phyloP scores from a whole-genome alignment of 2,113 vertebrate species.

The Chlorodrepanis virens region DNA sequence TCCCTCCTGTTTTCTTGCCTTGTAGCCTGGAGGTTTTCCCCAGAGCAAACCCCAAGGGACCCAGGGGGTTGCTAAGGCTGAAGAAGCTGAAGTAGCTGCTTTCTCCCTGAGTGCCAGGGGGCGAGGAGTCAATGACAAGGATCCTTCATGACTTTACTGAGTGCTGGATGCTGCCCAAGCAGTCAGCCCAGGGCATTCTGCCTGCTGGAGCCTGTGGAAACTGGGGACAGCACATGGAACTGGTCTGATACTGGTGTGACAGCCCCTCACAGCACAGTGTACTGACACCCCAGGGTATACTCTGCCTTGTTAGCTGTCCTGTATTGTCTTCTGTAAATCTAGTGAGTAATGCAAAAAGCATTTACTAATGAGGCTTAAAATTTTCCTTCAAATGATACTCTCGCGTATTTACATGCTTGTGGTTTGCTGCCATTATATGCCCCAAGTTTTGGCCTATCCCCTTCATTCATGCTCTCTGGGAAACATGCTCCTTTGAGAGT shows the following conservation, averaged over 20 bases:
- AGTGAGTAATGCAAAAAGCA: slow-evolving; percentile 12
- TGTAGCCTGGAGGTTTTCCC: not conserved
- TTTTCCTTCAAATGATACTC: not conserved
- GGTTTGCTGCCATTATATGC: slow-evolving; percentile 19
- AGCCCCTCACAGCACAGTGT: not conserved
- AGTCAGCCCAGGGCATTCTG: not conserved
- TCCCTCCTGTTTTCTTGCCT: not conserved
- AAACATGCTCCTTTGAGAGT: not conserved
- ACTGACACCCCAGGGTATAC: not conserved
- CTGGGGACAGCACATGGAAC: not conserved
- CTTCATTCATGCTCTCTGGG: not conserved
- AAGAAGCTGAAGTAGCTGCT: not conserved
- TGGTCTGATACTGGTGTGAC: not conserved
- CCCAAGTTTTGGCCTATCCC: not conserved
- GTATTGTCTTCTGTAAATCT: slow-evolving; percentile 24
- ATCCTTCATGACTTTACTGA: not conserved
- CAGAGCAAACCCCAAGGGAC: not conserved
- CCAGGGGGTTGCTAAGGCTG: not conserved
- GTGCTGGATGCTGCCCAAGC: not conserved
- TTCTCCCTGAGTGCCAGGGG: not conserved
- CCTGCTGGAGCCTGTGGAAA: not conserved
- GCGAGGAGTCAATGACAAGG: not conserved
- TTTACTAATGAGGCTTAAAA: slow-evolving; percentile 24
- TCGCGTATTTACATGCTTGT: slow-evolving; percentile 15
- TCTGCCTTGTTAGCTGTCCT: not conserved